Conservation (phyloP, 2,797 vertebrate genomes). For the Urosaurus nigricauda region DNA sequence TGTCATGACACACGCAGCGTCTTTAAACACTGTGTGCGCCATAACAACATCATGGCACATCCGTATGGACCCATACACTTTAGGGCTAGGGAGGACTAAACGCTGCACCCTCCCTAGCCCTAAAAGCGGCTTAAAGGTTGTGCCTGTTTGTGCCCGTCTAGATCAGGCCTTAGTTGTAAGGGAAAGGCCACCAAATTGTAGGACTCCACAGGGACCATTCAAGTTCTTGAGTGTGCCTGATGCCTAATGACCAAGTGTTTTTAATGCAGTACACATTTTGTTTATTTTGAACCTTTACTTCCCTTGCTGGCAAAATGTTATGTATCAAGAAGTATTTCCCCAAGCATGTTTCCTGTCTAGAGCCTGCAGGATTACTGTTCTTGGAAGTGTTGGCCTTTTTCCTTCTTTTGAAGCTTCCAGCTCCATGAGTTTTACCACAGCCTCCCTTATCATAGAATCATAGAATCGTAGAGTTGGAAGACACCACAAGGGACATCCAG, state of each 20-base stretch:
- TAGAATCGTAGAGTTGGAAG: too few relatives aligned
- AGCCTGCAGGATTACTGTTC: constrained; percentile 8
- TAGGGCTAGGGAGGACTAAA: too few relatives aligned
- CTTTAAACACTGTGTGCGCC: too few relatives aligned
- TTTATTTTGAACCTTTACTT: constrained; percentile 43
- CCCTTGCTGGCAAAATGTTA: constrained; percentile 61
- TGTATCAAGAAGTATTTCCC: constrained; percentile 5
- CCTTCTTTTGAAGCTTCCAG: background rate
- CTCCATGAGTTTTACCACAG: background rate
- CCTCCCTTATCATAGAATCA: background rate
- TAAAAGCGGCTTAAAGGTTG: too few relatives aligned
- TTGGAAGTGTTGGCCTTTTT: background rate
- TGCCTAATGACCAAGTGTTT: constrained; percentile 40
- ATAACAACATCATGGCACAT: too few relatives aligned
- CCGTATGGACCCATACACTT: too few relatives aligned
- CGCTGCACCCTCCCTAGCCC: too few relatives aligned
- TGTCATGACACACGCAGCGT: too few relatives aligned
- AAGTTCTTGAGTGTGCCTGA: background rate
- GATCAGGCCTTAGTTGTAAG: background rate
- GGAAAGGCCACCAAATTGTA: background rate
- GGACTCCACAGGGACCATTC: background rate
- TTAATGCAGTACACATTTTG: constrained; percentile 33
- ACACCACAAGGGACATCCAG: too few relatives aligned
- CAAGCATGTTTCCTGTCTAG: constrained; percentile 42
- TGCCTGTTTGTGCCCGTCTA: too few relatives aligned